These are phyloP conservation scores for Bombus terrestris DNA, from an alignment of 1,140 invertebrate species.

Conservation along the genomic window DNA sequence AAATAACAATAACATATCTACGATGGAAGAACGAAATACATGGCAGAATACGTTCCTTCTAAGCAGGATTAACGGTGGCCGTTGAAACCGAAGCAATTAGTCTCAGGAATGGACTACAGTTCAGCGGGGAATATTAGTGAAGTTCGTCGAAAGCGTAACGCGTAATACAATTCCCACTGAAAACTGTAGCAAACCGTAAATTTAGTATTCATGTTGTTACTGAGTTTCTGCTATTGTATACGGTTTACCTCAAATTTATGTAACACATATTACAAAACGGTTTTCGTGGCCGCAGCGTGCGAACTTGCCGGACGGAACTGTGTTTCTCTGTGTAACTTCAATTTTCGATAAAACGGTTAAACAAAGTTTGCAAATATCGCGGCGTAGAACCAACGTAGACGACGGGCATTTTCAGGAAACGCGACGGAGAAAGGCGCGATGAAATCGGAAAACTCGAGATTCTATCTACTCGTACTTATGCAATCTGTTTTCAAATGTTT, in stretches of 20 bases:
- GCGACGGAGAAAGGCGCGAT: neutral
- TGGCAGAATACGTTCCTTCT: neutral
- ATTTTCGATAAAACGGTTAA: slow-evolving; percentile 24
- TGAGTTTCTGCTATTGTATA: slow-evolving; percentile 37
- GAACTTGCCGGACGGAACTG: neutral
- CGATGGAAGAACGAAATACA: neutral
- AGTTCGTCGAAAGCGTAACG: slow-evolving; percentile 34
- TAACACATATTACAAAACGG: slow-evolving; percentile 38
- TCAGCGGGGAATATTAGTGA: slow-evolving; percentile 27
- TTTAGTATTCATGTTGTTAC: slow-evolving; percentile 37
- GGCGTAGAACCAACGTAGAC: neutral
- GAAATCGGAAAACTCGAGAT: neutral
- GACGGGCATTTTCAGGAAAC: neutral
- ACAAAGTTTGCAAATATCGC: slow-evolving; percentile 15
- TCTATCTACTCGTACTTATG: neutral
- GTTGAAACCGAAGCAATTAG: slow-evolving; percentile 33
- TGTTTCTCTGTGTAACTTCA: neutral
- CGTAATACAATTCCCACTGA: slow-evolving; percentile 32
- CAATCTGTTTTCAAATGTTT: neutral
- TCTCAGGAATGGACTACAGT: slow-evolving; percentile 3
- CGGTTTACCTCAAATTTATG: slow-evolving; percentile 48
- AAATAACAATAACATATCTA: too few species aligned
- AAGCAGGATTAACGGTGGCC: slow-evolving; percentile 5
- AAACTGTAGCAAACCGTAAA: slow-evolving; percentile 42
- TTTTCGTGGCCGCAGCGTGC: neutral